Base-by-base conservation (phyloP, 2,797 vertebrate genomes). In the Dallia pectoralis region DNA sequence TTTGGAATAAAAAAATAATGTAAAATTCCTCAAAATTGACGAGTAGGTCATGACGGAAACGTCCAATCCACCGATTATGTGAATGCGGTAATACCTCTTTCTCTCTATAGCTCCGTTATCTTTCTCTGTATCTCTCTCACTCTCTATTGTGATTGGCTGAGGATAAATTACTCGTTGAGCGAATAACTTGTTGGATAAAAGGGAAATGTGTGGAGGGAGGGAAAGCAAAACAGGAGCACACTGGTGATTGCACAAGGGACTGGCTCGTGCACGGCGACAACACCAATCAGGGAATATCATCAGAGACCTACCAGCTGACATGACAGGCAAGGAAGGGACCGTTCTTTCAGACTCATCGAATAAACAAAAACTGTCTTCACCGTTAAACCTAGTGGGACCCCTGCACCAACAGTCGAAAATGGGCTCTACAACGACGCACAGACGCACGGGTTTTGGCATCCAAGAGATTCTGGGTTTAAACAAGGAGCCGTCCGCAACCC, bases 401-500 rank as follows among this genome's bases (percentile, higher is more conserved):
- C 81, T 88, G 70, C 88, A 88, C 74, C 80, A 89, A 71, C 87
- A 82, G 63, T 75, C 86, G 11, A 94, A 93, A 81, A 92, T 81
- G 82, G 86, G 85, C 71, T 86, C 89, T 67, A 86, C 93, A 19
- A 85, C 63, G 81, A 85, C 63, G 81, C 93, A 94, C 76, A 91
- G 96, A 82, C 96, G 96, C 93, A 98, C 96, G 0, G 97, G 97
- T 56, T 98, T 99, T 80, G 97, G 97, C 76, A 99, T 98, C 86
- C 97, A 98, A 89, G 97, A 99, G 92, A 96, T 99, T 85, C 91
- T 98, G 81, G 97, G 97, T 64, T 94, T 98, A 82, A 97, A 97
- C 90, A 97, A 97, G 92, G 97, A 98, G 82, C 94, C 96, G 2
- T 91, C 95, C 74, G 87, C 86, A 74, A 89, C 90, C 0, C 94